Percentiles rank a stretch among this genome's conserved stretches.
Conservation (phyloP, 1,140 invertebrate species). For the Polyergus mexicanus region DNA sequence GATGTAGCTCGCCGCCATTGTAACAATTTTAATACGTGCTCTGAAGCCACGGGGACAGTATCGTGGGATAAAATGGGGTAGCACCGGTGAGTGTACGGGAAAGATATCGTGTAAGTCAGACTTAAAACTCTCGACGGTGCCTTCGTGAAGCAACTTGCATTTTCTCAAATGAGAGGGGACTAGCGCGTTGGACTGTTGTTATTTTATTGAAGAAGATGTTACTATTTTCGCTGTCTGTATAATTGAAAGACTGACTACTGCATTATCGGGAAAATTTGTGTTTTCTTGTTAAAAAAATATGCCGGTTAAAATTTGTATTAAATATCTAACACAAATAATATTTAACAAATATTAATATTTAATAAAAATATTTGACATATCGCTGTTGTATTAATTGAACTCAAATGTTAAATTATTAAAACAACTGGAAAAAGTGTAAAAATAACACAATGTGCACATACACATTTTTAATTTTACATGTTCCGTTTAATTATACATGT, state of each 20-base stretch:
- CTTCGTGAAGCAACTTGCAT: slow-evolving; percentile 57
- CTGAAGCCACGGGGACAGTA: slow-evolving; percentile 69
- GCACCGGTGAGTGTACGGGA: slow-evolving; percentile 79
- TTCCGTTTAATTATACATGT: no score
- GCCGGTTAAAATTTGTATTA: no score
- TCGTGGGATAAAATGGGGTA: slow-evolving; percentile 79
- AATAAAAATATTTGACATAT: no score
- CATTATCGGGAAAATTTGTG: no score
- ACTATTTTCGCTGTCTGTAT: not conserved
- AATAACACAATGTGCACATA: no score
- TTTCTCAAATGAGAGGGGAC: slow-evolving; percentile 7
- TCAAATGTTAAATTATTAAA: no score
- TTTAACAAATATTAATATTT: no score
- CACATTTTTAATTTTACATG: no score
- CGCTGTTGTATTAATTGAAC: no score
- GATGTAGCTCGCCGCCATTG: slow-evolving; percentile 73
- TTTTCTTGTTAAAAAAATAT: no score
- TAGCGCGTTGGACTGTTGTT: slow-evolving; percentile 17
- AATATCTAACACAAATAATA: no score
- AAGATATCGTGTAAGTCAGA: slow-evolving; percentile 85
- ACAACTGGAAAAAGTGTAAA: no score
- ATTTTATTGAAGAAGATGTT: slow-evolving; percentile 4
- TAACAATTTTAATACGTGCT: slow-evolving; percentile 82
- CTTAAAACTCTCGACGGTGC: slow-evolving; percentile 80
- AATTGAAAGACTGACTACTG: slow-evolving; percentile 24